These are phyloP conservation scores for Acrossocheilus wenchowensis DNA, from an alignment of 2,797 vertebrate genomes.

Conservation along the genomic window DNA sequence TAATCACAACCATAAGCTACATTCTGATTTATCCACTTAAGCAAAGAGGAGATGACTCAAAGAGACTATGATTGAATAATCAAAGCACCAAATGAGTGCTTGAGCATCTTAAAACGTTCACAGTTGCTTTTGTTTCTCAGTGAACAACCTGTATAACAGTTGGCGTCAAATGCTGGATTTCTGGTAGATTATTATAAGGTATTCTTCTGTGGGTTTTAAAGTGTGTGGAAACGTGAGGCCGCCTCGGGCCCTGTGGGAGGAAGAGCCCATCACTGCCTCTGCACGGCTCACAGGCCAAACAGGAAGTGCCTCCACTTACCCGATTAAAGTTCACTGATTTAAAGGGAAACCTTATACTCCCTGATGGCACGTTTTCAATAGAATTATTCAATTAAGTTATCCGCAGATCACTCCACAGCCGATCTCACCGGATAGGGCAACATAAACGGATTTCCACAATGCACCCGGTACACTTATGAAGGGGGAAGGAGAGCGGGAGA, in stretches of 20 bases:
- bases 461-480: conserved; percentile 6
- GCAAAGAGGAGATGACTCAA: neutral
- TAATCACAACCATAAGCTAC: neutral
- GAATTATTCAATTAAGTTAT: conserved; percentile 71
- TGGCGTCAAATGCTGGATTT: neutral
- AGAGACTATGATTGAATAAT: neutral
- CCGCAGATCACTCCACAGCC: conserved; percentile 63
- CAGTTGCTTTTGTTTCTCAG: neutral
- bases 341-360: conserved; percentile 66
- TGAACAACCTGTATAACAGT: neutral
- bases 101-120: neutral
- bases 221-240: conserved; percentile 26
- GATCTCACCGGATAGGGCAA: conserved; percentile 49
- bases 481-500: conserved; percentile 2
- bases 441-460: conserved; percentile 50
- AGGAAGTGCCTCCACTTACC: conserved; percentile 56
- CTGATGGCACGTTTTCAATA: conserved; percentile 64
- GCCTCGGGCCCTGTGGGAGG: conserved; percentile 35
- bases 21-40: conserved; percentile 5
- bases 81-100: neutral
- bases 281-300: conserved; percentile 50
- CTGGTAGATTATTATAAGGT: neutral
- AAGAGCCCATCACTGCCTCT: conserved; percentile 40
- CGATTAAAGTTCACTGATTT: conserved; percentile 62
- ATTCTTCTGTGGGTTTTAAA: conserved; percentile 11